Percentiles rank a stretch among this genome's conserved stretches.
Conservation (phyloP, 2,888 invertebrate species). For the Cancer borealis region DNA sequence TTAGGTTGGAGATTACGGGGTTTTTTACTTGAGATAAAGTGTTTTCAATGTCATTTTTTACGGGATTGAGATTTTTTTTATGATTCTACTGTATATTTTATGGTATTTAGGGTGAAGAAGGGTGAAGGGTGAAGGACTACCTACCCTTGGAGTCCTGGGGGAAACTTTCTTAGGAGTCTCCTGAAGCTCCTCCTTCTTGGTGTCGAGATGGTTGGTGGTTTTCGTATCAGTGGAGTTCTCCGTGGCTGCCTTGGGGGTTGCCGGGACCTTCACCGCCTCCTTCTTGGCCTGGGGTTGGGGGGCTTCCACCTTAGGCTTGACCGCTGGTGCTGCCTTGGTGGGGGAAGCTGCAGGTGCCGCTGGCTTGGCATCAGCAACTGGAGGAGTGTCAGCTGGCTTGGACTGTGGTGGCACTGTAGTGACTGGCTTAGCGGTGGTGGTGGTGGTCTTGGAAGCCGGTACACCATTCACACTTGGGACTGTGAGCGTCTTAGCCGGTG, state of each 20-base stretch:
- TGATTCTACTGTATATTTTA: too few species aligned
- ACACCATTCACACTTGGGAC: conserved; percentile 76
- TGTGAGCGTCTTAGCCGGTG: conserved; percentile 47
- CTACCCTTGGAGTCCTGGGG: conserved; percentile 64
- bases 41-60: not conserved
- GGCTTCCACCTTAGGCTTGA: conserved; percentile 57
- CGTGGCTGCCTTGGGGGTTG: conserved; percentile 45
- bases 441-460: conserved; percentile 65
- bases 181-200: conserved; percentile 38
- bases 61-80: not conserved
- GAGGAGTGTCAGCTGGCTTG: conserved; percentile 59
- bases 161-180: conserved; percentile 63
- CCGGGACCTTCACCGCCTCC: conserved; percentile 44
- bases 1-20: not conserved
- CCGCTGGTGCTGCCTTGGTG: conserved; percentile 42
- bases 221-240: conserved; percentile 52
- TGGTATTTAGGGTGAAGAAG: not conserved
- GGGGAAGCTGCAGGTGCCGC: conserved; percentile 35
- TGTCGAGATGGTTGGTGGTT: conserved; percentile 65
- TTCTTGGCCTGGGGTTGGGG: conserved; percentile 59
- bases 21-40: too few species aligned
- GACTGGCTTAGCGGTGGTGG: conserved; percentile 56
- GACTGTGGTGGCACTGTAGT: conserved; percentile 28
- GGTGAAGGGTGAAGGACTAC: not conserved
- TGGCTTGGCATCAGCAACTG: conserved; percentile 61